Base-by-base conservation (phyloP, 1,140 invertebrate genomes). In the Pseudomyrmex cubaensis region DNA sequence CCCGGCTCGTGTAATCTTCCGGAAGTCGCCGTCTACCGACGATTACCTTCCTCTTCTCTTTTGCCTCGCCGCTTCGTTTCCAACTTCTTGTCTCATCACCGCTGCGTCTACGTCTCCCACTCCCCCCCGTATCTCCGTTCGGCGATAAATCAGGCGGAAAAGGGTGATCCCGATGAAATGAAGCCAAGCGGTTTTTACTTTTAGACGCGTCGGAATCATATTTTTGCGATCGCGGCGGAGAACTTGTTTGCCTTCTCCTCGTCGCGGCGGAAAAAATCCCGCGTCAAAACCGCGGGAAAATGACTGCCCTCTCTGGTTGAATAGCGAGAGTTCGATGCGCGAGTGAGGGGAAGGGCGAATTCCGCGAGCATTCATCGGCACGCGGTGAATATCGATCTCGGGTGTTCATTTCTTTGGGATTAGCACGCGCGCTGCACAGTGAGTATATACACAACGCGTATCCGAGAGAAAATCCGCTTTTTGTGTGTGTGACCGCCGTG, bases 1-100 rank as follows among this genome's bases (percentile, higher is more conserved):
- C 76, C 35, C 77, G 77, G 83, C 66, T 85, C 86, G 87, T 85
- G 73, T 85, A 87, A 88, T 84, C 77, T 88, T 77, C 83, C 44
- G 83, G 67, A 73, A 85, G 61, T 56, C 85, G 48, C 54, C 73
- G 56, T 72, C 83, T 57, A 54, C 56, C 62, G 35, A 54, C 77
- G 84, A 87, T 88, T 87, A 88, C 70, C 66, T 25, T 62, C 7
- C 69, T 80, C 59, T 56, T 64, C 57, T 44, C 57, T 15, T 61
- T 20, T 66, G 59, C 74, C 63, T 56, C 17, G n/a, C 35, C 9
- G 17, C 25, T 54, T 66, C n/a, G 25, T 64, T 22, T 54, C 20
- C n/a, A 8, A 22, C 44, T 83, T 77, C 17, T 50, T 66, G 50
- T 82, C 25, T 77, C 61, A 10, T 59, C 67, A 52, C 8, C 25